A percentile compares a stretch with the other conserved stretches of the same genome.
These are phyloP conservation scores for Baryphthengus martii DNA, from an alignment of 2,113 vertebrate species.

Conservation along the genomic window DNA sequence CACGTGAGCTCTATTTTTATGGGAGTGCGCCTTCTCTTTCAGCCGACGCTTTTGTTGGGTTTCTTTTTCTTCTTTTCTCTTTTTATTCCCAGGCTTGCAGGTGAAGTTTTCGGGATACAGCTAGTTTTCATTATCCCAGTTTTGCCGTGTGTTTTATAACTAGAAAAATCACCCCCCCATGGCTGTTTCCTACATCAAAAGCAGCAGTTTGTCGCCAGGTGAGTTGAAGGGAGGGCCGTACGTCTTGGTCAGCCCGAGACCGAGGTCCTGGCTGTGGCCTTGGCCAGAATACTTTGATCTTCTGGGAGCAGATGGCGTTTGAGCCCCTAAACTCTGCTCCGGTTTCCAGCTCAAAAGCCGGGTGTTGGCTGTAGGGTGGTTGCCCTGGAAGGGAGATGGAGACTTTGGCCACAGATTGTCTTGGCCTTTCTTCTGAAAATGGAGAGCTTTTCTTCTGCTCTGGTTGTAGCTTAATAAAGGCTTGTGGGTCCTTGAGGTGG, in stretches of 20 bases:
- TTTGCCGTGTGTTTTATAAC: neutral
- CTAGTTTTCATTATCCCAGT: constrained; percentile 41
- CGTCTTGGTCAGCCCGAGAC: neutral
- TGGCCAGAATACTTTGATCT: fast-evolving
- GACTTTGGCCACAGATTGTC: neutral
- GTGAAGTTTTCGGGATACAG: constrained; percentile 7
- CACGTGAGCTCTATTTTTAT: constrained; percentile 61
- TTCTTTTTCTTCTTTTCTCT: neutral
- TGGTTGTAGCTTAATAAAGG: neutral
- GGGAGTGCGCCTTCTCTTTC: neutral
- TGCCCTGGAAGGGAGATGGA: neutral
- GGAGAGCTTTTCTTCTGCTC: neutral
- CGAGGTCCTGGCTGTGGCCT: neutral
- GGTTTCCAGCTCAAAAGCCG: neutral
- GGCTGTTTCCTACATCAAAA: neutral
- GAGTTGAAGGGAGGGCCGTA: neutral
- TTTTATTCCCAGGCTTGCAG: constrained; percentile 29
- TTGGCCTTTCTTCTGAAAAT: neutral
- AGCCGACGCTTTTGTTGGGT: constrained; percentile 40
- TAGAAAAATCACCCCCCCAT: neutral
- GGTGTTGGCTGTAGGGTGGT: neutral
- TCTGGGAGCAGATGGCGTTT: neutral
- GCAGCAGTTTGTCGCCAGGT: neutral
- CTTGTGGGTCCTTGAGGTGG: neutral
- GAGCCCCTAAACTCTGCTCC: neutral